phyloP scores from a whole-genome alignment of 2,797 vertebrate species.

The Tenualosa ilisha region DNA sequence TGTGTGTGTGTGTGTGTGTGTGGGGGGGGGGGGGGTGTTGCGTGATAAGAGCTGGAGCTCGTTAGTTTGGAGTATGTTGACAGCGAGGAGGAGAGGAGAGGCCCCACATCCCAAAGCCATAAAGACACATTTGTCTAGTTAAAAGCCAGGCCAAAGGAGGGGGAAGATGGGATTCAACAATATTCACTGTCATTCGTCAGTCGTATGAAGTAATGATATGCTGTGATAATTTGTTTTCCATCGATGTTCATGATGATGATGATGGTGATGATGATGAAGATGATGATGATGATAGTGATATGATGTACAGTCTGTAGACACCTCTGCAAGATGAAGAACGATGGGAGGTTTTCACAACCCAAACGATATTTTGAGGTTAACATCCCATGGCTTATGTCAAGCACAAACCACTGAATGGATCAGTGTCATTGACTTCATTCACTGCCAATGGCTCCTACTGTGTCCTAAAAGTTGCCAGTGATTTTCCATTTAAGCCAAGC shows the following conservation, averaged over 20 bases:
- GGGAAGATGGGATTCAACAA: background rate
- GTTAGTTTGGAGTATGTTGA: constrained; percentile 58
- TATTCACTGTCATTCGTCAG: background rate
- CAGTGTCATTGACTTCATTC: background rate
- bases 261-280: background rate
- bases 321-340: background rate
- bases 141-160: background rate
- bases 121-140: constrained; percentile 35
- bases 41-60: constrained; percentile 50
- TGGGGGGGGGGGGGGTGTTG: background rate
- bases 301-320: background rate
- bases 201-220: background rate
- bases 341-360: background rate
- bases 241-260: background rate
- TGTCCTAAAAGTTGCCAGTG: background rate
- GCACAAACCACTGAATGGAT: background rate
- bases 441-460: background rate
- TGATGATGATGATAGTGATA: background rate
- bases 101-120: constrained; percentile 34
- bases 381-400: constrained; percentile 5
- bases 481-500: background rate
- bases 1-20: background rate
- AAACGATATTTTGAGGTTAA: background rate
- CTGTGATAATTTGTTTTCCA: background rate
- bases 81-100: constrained; percentile 48